Evolutionary conservation across 1,140 invertebrate genomes (phyloP).

Genomic region (Macrobrachium rosenbergii): DNA sequence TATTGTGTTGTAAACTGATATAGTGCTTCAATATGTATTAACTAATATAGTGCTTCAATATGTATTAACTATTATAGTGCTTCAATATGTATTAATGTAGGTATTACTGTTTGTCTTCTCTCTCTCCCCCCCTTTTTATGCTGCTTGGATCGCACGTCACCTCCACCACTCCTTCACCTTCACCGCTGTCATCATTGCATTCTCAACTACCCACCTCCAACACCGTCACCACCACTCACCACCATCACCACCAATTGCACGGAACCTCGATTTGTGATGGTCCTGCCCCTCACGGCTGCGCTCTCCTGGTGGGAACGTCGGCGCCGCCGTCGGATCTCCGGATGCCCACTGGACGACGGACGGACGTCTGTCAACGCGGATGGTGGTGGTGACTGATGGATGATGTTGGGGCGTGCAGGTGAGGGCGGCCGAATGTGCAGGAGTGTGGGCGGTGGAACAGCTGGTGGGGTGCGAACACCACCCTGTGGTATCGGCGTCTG

Average conservation of each 20-base stretch:
- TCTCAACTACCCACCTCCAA: not conserved
- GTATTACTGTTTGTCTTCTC: too few species aligned
- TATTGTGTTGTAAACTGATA: too few species aligned
- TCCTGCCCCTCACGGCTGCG: not conserved
- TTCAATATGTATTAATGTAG: too few species aligned
- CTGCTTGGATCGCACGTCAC: not conserved
- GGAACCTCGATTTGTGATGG: not conserved
- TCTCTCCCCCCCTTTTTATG: conserved; percentile 1
- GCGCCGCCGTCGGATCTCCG: too few species aligned
- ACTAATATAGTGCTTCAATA: too few species aligned
- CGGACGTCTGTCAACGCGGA: not conserved
- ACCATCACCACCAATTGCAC: not conserved
- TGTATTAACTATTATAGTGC: too few species aligned
- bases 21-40: too few species aligned
- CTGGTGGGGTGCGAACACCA: conserved; percentile 2
- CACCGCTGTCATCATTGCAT: not conserved
- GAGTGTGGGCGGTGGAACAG: conserved; percentile 32
- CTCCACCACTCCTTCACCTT: not conserved
- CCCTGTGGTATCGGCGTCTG: conserved; percentile 43
- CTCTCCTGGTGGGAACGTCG: not conserved
- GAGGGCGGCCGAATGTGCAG: not conserved
- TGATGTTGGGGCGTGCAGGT: conserved; percentile 19
- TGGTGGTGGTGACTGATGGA: not conserved
- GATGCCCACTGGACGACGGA: too few species aligned
- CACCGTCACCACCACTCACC: not conserved